Base-by-base conservation (phyloP, 2,888 invertebrate species). In the Junonia oenone region DNA sequence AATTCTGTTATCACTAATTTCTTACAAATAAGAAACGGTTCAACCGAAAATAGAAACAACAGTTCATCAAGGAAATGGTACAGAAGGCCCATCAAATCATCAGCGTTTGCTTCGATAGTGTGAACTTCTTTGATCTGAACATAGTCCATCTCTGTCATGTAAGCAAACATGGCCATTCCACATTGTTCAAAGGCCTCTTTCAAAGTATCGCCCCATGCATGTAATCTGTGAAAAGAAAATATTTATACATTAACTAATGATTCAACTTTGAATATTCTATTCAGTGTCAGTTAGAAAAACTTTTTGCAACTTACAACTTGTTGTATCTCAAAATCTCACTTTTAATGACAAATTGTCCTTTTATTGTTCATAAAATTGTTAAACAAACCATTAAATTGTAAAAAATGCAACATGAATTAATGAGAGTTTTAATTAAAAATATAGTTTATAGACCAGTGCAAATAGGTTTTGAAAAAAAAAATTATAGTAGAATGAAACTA, bases 61-160 rank as follows among this genome's bases (percentile, higher is more conserved):
- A 98, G 92, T 83, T 99, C 99, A 78, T 99, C 98, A 43, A 99
- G 91, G 76, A 98, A 98, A 73, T 97, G 96, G 75, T 94, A 99
- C 0, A 99, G 90, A 6, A 99, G 90, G 13, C 96, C 95, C 71
- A 96, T 92, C 77, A 98, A 77, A 78, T 99, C 99, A 72, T 98
- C 94, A 8, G 96, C 98, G 59, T 94, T 93, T 0, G 97, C 98
- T 83, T 96, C 96, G 61, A 99, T 94, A 67, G 95, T 93, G 71
- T 94, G 93, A 35, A 94, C 93, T 69, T 95, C 93, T 66, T 91
- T 91, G 64, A 96, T 95, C 76, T 97, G 95, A 0, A 99, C 97
- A 62, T 93, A 93, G 0, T 94, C 92, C 62, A 98, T 83, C 62
- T 97, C 97, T 1, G 99, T 99, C 97, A 99, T 99, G 80, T 99